These are phyloP conservation scores for Malurus cyaneus DNA, from an alignment of 2,113 vertebrate species.

Conservation along the genomic window DNA sequence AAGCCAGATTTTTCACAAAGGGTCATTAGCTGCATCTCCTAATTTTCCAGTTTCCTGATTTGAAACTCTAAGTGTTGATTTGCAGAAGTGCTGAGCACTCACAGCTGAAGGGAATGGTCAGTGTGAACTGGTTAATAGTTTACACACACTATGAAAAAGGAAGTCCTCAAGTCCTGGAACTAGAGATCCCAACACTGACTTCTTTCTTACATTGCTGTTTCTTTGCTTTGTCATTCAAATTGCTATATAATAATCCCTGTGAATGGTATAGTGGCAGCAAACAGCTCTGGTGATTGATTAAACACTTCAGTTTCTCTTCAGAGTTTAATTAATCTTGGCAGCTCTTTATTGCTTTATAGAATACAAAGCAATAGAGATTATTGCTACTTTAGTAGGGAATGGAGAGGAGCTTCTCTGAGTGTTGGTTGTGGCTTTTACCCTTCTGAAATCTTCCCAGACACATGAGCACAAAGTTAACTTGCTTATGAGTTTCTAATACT, in stretches of 20 bases:
- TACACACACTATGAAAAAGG: background rate
- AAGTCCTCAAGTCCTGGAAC: background rate
- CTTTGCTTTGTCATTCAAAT: background rate
- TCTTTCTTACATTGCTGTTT: background rate
- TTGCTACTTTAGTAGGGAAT: background rate
- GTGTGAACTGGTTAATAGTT: background rate
- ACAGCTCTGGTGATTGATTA: conserved; percentile 43
- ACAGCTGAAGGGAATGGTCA: background rate
- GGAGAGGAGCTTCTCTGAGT: background rate
- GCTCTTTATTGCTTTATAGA: conserved; percentile 7
- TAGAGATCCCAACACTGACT: background rate
- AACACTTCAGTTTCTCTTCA: conserved; percentile 18
- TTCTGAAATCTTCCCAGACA: background rate
- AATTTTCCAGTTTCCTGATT: conserved; percentile 11
- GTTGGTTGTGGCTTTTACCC: background rate
- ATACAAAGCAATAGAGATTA: conserved; percentile 13
- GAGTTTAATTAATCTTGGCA: conserved; percentile 52
- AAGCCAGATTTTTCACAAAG: background rate
- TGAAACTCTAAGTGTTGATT: background rate
- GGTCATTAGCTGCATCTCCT: background rate
- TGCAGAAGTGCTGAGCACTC: background rate
- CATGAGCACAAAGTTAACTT: background rate
- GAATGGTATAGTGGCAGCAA: background rate
- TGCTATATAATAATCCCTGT: background rate
- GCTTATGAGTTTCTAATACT: background rate